Evolutionary conservation across 2,113 vertebrate genomes (phyloP).

Genomic region (Notarius quadriscutis): DNA sequence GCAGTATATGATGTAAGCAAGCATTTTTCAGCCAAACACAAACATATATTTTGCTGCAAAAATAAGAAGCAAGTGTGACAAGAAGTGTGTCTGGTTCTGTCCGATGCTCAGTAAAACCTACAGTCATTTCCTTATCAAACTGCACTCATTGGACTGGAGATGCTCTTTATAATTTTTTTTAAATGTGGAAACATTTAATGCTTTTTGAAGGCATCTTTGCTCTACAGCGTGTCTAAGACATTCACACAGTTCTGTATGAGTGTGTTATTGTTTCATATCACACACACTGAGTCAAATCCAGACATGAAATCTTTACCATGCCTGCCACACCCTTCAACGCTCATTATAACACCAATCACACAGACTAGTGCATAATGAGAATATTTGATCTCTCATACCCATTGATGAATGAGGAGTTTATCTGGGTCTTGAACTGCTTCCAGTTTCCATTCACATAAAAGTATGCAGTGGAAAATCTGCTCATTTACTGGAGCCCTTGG

Average conservation of each 20-base stretch:
- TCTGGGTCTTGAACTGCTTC: slow-evolving; percentile 38
- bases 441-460: slow-evolving; percentile 49
- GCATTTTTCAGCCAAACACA: too few relatives aligned
- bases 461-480: slow-evolving; percentile 56
- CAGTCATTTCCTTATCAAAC: too few relatives aligned
- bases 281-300: slow-evolving; percentile 1
- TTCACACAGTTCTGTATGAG: not conserved
- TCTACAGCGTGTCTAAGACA: too few relatives aligned
- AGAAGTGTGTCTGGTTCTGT: too few relatives aligned
- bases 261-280: not conserved
- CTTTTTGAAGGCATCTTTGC: too few relatives aligned
- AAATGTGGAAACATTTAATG: too few relatives aligned
- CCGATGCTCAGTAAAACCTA: too few relatives aligned
- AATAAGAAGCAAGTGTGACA: too few relatives aligned
- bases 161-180: too few relatives aligned
- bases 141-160: too few relatives aligned
- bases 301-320: not conserved
- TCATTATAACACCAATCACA: slow-evolving; percentile 21
- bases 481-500: not conserved
- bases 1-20: too few relatives aligned
- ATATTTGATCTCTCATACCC: slow-evolving; percentile 32
- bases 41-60: too few relatives aligned
- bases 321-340: not conserved
- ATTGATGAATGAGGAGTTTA: slow-evolving; percentile 33
- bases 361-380: slow-evolving; percentile 27